Percentiles rank a stretch among this genome's conserved stretches.
These are phyloP conservation scores for Cephus pulcher DNA, from an alignment of 2,888 invertebrate species.

Conservation along the genomic window DNA sequence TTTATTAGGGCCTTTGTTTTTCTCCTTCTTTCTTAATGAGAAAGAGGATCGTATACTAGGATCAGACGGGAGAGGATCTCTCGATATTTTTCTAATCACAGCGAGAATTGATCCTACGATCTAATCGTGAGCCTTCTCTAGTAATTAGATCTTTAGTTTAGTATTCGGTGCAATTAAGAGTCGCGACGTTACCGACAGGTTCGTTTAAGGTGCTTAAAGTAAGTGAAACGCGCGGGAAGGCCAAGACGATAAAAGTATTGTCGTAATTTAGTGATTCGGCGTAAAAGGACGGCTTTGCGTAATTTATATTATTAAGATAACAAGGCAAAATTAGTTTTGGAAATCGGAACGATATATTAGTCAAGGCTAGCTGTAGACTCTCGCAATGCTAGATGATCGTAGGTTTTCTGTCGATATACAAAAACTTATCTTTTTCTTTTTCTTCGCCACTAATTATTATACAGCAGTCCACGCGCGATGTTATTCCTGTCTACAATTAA, in stretches of 20 bases:
- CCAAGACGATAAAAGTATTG: background rate
- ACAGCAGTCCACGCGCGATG: background rate
- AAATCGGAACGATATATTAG: background rate
- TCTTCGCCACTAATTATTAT: background rate
- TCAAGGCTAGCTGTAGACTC: background rate
- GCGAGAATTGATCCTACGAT: background rate
- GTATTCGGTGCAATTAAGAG: background rate
- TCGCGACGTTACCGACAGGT: background rate
- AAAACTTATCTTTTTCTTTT: background rate
- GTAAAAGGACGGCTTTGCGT: background rate
- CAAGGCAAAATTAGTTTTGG: background rate
- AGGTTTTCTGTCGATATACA: background rate
- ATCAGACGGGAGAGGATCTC: background rate
- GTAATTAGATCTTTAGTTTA: background rate
- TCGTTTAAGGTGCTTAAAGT: background rate
- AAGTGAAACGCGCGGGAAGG: background rate
- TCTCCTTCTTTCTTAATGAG: background rate
- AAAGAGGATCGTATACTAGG: background rate
- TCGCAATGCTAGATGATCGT: background rate
- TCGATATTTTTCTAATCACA: background rate
- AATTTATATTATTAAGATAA: background rate
- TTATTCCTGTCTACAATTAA: background rate
- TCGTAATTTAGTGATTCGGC: background rate
- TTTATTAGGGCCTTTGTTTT: background rate
- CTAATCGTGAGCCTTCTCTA: background rate